These are phyloP conservation scores for Loriculus beryllinus DNA, from an alignment of 2,797 vertebrate genomes.

Conservation along the genomic window DNA sequence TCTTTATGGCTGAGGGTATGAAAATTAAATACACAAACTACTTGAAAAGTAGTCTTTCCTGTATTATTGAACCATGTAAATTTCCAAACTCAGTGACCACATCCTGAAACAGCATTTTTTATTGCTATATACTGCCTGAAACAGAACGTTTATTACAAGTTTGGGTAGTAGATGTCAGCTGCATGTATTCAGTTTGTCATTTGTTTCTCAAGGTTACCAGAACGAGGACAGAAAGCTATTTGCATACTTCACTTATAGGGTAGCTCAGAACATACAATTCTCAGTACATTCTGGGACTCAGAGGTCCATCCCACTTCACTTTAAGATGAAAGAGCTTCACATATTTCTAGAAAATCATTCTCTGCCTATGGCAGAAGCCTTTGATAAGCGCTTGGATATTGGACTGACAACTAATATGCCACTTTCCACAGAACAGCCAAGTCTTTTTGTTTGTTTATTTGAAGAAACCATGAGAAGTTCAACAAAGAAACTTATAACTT, in stretches of 20 bases:
- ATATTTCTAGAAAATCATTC: constrained; percentile 15
- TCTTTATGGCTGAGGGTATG: neutral
- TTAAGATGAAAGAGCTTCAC: neutral
- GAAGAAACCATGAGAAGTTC: neutral
- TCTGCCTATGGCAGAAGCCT: neutral
- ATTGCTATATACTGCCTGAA: neutral
- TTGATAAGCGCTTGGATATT: neutral
- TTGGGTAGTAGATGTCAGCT: neutral
- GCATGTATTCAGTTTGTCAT: neutral
- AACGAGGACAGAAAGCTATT: neutral
- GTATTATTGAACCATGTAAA: neutral
- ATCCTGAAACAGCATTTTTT: neutral
- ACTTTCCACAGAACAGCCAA: neutral
- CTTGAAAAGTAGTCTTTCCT: neutral
- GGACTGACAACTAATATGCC: neutral
- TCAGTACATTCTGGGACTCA: neutral
- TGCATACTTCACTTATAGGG: neutral
- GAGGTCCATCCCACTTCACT: neutral
- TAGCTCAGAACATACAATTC: neutral
- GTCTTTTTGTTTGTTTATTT: neutral
- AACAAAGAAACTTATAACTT: neutral
- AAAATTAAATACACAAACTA: neutral
- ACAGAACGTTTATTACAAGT: neutral
- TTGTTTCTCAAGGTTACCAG: neutral
- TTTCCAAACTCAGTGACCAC: neutral